Percentiles rank a stretch among this genome's conserved stretches.
phyloP scores from a whole-genome alignment of 2,113 vertebrate species.

The Microtus pennsylvanicus region DNA sequence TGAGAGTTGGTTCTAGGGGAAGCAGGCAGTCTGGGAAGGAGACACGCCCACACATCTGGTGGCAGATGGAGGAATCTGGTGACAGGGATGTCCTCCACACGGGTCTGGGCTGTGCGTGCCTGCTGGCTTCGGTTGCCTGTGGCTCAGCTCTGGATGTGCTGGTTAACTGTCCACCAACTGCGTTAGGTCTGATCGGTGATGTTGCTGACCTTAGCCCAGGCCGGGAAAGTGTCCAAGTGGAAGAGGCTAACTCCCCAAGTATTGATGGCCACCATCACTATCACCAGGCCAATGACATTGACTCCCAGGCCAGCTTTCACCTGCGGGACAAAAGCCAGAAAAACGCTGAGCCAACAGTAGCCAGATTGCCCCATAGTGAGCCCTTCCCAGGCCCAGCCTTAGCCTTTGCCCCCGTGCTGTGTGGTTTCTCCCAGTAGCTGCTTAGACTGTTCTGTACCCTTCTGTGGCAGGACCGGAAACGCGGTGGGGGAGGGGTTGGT shows the following conservation, averaged over 20 bases:
- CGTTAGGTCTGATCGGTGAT: constrained; percentile 85
- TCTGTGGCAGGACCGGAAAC: not conserved
- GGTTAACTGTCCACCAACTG: not conserved
- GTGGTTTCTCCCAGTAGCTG: not conserved
- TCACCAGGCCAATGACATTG: constrained; percentile 95
- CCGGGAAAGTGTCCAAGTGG: constrained; percentile 92
- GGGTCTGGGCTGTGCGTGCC: not conserved
- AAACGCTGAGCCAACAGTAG: not conserved
- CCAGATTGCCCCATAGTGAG: not conserved
- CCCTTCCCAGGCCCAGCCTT: not conserved
- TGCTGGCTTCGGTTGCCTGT: not conserved
- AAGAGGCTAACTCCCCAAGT: constrained; percentile 97
- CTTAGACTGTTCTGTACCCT: too few relatives aligned
- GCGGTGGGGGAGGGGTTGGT: too few relatives aligned
- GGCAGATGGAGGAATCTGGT: not conserved
- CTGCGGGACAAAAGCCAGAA: constrained; percentile 83
- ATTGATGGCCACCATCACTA: constrained; percentile 97
- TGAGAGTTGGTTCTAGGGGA: not conserved
- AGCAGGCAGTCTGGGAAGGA: not conserved
- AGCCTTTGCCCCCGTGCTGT: too few relatives aligned
- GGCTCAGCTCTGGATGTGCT: constrained; percentile 44
- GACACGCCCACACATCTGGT: not conserved
- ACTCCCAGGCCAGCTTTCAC: constrained; percentile 98
- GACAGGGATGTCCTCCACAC: not conserved
- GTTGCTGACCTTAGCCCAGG: constrained; percentile 92